Evolutionary conservation across 2,888 invertebrate species (phyloP).

Genomic region (Xanthia togata): DNA sequence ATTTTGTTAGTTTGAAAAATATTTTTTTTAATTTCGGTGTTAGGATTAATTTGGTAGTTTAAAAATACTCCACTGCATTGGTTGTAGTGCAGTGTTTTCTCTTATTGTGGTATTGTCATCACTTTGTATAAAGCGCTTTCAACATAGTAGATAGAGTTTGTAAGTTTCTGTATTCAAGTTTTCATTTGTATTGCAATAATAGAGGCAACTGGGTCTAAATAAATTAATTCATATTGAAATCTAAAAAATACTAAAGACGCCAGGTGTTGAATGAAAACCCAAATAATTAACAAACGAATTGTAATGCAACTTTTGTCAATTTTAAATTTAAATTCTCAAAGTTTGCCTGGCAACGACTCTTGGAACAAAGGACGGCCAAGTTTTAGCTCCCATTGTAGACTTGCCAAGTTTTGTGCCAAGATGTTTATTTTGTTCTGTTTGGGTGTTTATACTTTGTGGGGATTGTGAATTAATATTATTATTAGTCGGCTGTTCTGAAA

Average conservation of each 20-base stretch:
- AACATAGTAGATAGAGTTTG: background rate
- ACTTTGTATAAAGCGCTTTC: background rate
- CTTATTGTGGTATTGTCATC: background rate
- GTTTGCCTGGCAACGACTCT: slow-evolving; percentile 69
- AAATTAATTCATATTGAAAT: slow-evolving; percentile 30
- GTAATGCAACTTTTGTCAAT: slow-evolving; percentile 80
- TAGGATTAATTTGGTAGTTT: background rate
- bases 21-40: background rate
- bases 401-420: slow-evolving; percentile 67
- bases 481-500: slow-evolving; percentile 14
- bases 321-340: slow-evolving; percentile 86
- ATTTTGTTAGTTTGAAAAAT: background rate
- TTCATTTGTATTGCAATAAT: background rate
- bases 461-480: slow-evolving; percentile 56
- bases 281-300: slow-evolving; percentile 84
- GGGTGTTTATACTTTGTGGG: slow-evolving; percentile 65
- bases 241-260: slow-evolving; percentile 62
- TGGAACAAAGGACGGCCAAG: slow-evolving; percentile 71
- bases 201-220: background rate
- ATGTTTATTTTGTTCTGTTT: slow-evolving; percentile 70
- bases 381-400: slow-evolving; percentile 67
- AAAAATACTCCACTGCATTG: background rate
- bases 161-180: background rate
- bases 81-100: background rate
- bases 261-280: slow-evolving; percentile 79